These are phyloP conservation scores for Elegia similella DNA, from an alignment of 2,888 invertebrate species.

Conservation along the genomic window DNA sequence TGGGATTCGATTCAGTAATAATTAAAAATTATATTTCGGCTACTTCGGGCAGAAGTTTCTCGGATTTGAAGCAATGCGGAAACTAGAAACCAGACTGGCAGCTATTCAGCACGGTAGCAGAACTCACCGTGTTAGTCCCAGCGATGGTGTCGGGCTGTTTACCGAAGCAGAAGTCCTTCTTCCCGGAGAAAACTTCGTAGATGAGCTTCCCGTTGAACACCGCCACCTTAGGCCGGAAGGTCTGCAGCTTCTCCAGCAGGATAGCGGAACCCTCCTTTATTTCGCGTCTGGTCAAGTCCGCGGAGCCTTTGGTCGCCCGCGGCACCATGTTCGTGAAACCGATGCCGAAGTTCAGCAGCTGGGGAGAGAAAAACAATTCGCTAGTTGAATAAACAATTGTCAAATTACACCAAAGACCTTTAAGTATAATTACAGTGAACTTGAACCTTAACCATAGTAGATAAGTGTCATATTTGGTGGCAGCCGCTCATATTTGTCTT, in stretches of 20 bases:
- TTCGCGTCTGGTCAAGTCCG: conserved; percentile 96
- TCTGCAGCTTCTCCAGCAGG: conserved; percentile 93
- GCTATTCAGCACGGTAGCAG: too few relatives aligned
- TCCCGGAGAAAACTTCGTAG: conserved; percentile 98
- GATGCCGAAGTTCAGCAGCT: conserved; percentile 94
- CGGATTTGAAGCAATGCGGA: too few relatives aligned
- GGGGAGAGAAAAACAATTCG: conserved; percentile 25
- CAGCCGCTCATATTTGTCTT: too few relatives aligned
- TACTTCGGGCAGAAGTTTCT: too few relatives aligned
- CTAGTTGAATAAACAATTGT: not conserved
- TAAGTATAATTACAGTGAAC: too few relatives aligned
- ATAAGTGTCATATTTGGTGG: too few relatives aligned
- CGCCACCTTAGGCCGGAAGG: conserved; percentile 97
- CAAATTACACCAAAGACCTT: too few relatives aligned
- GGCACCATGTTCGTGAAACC: conserved; percentile 99
- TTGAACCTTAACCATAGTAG: too few relatives aligned
- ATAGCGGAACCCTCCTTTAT: conserved; percentile 96
- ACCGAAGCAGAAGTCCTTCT: conserved; percentile 98
- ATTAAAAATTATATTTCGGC: too few relatives aligned
- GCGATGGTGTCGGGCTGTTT: conserved; percentile 96
- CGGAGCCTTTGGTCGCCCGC: conserved; percentile 96
- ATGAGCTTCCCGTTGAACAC: conserved; percentile 99
- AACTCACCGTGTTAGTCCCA: conserved; percentile 96
- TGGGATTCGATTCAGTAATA: too few relatives aligned
- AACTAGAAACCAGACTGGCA: too few relatives aligned